Base-by-base conservation (phyloP, 2,888 invertebrate species). In the Opisthograptis luteolata region DNA sequence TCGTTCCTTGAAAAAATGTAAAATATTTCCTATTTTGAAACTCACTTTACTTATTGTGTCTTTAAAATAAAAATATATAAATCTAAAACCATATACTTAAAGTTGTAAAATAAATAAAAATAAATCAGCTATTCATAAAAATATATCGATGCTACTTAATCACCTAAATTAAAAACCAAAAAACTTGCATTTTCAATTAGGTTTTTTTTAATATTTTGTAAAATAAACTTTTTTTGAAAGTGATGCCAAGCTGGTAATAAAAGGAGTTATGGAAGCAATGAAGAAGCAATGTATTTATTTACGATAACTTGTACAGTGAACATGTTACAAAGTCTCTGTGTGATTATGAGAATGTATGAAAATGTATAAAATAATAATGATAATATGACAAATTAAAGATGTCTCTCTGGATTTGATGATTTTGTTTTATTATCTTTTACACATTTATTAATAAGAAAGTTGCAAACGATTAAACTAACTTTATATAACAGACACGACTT, bases 221-320 rank as follows among this genome's bases (percentile, higher is more conserved):
- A 10, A 36, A 17, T 31, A 10, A 10, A 24, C 37, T 9, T 17
- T 37, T 27, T 44, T 14, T 4, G 4, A 10, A 22, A 35, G 37
- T 42, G 39, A 31, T 37, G 28, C 30, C 43, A 20, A 31, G 24
- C 10, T 24, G 34, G 14, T 34, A 15, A 30, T 31, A 17, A 56
- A 53, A 31, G 37, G 45, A 41, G n/a, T 58, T 54, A 50, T 53
- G 13, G n/a, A n/a, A n/a, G n/a, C 41, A 50, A 40, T 42, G 58
- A 68, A 73, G 66, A 83, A 84, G 77, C 81, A 84, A 85, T 85
- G 80, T 87, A 85, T 85, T 85, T 86, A 85, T 84, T 84, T 81
- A 82, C 84, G 86, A 84, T 84, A 86, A 86, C 53, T 45, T 88
- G 87, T 87, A 88, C 83, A 88, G 77, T 69, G 63, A 36, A 73